Conservation (phyloP, 2,113 vertebrate species). For the Helogale parvula region DNA sequence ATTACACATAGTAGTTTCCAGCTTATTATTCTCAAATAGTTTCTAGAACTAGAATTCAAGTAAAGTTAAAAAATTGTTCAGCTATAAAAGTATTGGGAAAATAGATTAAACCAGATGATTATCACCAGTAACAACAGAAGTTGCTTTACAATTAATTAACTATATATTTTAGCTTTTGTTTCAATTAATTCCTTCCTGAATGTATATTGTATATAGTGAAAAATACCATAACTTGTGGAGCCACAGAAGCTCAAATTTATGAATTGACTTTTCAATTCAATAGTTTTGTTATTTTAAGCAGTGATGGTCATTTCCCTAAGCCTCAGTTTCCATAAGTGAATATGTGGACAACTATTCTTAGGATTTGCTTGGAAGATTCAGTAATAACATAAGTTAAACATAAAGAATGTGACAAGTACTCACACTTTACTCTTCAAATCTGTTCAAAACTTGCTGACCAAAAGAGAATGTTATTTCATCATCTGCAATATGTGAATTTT, state of each 20-base stretch:
- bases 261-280: not conserved
- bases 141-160: not conserved
- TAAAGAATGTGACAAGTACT: not conserved
- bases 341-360: not conserved
- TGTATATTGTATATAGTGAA: not conserved
- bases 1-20: conserved; percentile 48
- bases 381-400: not conserved
- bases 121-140: not conserved
- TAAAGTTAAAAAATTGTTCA: not conserved
- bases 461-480: not conserved
- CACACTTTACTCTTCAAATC: not conserved
- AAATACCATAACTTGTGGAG: not conserved
- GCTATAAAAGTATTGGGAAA: not conserved
- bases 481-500: not conserved
- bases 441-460: not conserved
- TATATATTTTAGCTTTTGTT: not conserved
- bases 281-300: not conserved
- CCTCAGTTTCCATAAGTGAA: not conserved
- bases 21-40: conserved; percentile 54
- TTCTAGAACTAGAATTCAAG: conserved; percentile 27
- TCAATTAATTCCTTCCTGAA: not conserved
- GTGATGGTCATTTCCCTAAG: not conserved
- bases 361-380: not conserved
- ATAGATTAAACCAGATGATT: not conserved
- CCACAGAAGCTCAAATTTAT: not conserved